Conservation (phyloP, 2,797 vertebrate genomes). For the Setipinna tenuifilis region DNA sequence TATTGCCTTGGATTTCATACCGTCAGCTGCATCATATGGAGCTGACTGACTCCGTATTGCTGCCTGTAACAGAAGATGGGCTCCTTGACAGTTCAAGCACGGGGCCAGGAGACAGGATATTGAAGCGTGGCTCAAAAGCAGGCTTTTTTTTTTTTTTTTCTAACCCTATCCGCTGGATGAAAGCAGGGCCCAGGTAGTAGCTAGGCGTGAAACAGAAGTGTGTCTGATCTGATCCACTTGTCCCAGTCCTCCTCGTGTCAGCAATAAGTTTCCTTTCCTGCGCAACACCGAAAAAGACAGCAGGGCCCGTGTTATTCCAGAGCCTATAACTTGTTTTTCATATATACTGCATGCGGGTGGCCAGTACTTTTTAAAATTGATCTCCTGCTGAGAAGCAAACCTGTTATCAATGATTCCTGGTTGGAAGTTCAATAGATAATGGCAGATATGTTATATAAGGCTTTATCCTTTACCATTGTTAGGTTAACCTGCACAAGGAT, state of each 20-base stretch:
- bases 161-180: neutral
- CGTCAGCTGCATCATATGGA: neutral
- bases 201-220: neutral
- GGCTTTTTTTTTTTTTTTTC: neutral
- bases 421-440: neutral
- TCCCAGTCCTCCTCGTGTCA: neutral
- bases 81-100: constrained; percentile 16
- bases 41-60: neutral
- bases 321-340: neutral
- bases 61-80: neutral
- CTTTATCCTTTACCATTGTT: too few relatives aligned
- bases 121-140: neutral
- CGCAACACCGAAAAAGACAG: neutral
- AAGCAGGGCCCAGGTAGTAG: neutral
- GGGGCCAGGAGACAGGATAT: neutral
- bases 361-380: neutral
- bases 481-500: too few relatives aligned
- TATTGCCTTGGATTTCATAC: neutral
- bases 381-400: neutral
- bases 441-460: too few relatives aligned
- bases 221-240: neutral
- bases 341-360: neutral
- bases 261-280: neutral
- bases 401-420: neutral
- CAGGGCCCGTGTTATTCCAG: too few relatives aligned